Percentiles rank a stretch among this genome's conserved stretches.
Evolutionary conservation across 2,888 invertebrate species (phyloP).

Genomic region (Fissipunctia ypsillon): DNA sequence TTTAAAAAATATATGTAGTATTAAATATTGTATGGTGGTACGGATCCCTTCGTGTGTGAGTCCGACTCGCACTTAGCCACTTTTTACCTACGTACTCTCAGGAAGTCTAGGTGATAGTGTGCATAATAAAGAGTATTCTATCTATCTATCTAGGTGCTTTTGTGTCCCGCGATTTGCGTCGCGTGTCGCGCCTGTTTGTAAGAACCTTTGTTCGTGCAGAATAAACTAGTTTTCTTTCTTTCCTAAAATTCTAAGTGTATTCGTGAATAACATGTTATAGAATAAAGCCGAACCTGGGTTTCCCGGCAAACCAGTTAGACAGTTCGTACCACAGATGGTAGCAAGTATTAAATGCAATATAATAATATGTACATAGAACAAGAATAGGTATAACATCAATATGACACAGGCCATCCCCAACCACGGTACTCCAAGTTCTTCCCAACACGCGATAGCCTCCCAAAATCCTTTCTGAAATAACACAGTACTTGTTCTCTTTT

Average conservation of each 20-base stretch:
- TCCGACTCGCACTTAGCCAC: too few relatives aligned
- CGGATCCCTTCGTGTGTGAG: too few relatives aligned
- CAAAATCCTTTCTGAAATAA: constrained; percentile 26
- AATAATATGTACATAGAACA: background rate
- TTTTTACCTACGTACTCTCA: background rate
- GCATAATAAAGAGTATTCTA: too few relatives aligned
- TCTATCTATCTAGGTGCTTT: too few relatives aligned
- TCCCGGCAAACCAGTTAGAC: background rate
- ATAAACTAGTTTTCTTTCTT: too few relatives aligned
- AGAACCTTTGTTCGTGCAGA: too few relatives aligned
- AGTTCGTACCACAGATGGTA: background rate
- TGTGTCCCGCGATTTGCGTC: too few relatives aligned
- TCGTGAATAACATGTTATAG: background rate
- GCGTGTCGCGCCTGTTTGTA: too few relatives aligned
- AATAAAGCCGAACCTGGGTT: too few relatives aligned
- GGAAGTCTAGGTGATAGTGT: background rate
- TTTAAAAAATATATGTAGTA: too few relatives aligned
- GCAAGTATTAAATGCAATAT: background rate
- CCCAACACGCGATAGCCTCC: background rate
- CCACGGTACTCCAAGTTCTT: background rate
- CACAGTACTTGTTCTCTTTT: constrained; percentile 37
- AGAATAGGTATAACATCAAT: background rate
- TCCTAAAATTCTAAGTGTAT: background rate
- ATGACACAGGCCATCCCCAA: background rate
- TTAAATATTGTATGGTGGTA: too few relatives aligned